Percentiles rank a stretch among this genome's conserved stretches.
Evolutionary conservation across 23 tunicate genomes (phyloP).

Genomic region (Diplosoma virens): DNA sequence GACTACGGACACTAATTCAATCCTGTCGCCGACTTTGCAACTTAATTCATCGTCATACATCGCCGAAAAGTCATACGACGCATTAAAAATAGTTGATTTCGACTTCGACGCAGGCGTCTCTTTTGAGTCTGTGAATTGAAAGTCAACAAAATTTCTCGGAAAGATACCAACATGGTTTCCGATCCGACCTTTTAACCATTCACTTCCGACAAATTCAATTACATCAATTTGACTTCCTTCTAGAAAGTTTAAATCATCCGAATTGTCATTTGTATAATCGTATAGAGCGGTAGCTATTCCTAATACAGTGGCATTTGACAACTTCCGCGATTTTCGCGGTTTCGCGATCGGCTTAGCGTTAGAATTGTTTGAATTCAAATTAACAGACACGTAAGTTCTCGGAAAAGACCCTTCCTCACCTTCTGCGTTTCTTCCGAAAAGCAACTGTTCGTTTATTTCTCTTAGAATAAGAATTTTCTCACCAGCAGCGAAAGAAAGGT

Average conservation of each 20-base stretch:
- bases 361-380: conserved; percentile 9
- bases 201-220: not conserved
- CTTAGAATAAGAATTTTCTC: conserved; percentile 41
- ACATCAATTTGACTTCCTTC: conserved; percentile 22
- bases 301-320: not conserved
- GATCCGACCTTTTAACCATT: conserved; percentile 31
- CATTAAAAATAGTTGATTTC: not conserved
- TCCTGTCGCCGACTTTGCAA: conserved; percentile 44
- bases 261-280: not conserved
- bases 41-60: conserved; percentile 43
- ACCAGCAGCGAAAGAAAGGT: conserved; percentile 43
- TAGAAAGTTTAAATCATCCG: conserved; percentile 17
- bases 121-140: not conserved
- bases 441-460: conserved; percentile 28
- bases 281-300: conserved; percentile 17
- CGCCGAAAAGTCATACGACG: conserved; percentile 45
- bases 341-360: not conserved
- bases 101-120: not conserved
- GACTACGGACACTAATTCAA: conserved; percentile 26
- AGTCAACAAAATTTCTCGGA: conserved; percentile 22
- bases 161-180: conserved; percentile 8
- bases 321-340: not conserved
- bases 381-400: conserved; percentile 8
- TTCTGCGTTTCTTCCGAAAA: conserved; percentile 59
- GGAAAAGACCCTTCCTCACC: conserved; percentile 72